A percentile compares a stretch with the other conserved stretches of the same genome.
These are phyloP conservation scores for Tetragonula carbonaria DNA, from an alignment of 2,888 invertebrate genomes.

Conservation along the genomic window DNA sequence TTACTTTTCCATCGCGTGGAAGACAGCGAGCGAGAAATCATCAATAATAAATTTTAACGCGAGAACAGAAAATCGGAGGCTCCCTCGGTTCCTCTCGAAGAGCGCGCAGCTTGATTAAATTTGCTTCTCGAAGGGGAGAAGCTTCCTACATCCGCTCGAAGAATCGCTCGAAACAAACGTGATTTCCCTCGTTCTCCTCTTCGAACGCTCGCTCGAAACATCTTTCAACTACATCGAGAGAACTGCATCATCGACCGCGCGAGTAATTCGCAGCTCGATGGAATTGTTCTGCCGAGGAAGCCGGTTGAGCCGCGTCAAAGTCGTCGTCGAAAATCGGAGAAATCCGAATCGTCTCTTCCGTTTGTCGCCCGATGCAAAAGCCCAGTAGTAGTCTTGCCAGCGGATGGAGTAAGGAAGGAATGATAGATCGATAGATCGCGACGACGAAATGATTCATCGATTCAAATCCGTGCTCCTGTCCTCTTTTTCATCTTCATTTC, in stretches of 20 bases:
- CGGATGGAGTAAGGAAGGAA: background rate
- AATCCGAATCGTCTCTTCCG: background rate
- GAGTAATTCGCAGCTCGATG: conserved; percentile 3
- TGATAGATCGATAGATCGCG: conserved; percentile 23
- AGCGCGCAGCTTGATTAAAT: no score
- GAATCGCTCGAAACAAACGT: background rate
- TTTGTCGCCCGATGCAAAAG: conserved; percentile 13
- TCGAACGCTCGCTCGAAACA: no score
- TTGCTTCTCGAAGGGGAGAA: no score
- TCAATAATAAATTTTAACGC: no score
- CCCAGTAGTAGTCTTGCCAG: background rate
- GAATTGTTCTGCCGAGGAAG: background rate
- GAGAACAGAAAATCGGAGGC: no score
- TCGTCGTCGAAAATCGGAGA: background rate
- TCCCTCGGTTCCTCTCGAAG: no score
- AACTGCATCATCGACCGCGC: no score
- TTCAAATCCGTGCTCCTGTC: conserved; percentile 47
- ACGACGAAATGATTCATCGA: conserved; percentile 33
- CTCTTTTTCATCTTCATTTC: conserved; percentile 7
- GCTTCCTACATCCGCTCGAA: no score
- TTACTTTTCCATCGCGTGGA: no score
- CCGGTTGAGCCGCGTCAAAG: conserved; percentile 36
- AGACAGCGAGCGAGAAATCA: no score
- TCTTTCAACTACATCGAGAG: background rate
- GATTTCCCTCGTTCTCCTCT: background rate